A percentile compares a stretch with the other conserved stretches of the same genome.
Conservation (phyloP, 2,888 invertebrate genomes). For the Trichogramma evanescens region DNA sequence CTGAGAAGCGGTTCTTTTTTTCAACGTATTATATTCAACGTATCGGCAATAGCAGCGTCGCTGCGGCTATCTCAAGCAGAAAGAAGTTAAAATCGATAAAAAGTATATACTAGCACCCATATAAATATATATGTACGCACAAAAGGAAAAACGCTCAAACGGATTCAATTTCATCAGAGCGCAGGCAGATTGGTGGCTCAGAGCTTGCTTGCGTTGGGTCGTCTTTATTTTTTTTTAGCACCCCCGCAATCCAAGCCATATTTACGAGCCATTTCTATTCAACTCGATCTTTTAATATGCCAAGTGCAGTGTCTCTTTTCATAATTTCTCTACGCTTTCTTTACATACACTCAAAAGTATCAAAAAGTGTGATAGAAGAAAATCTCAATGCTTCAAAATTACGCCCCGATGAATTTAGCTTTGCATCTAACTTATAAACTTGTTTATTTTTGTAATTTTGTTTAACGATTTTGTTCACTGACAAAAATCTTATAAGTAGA, state of each 20-base stretch:
- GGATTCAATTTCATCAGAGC: constrained; percentile 25
- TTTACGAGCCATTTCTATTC: constrained; percentile 31
- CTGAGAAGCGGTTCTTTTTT: neutral
- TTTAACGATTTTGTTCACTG: too few relatives aligned
- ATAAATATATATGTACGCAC: too few relatives aligned
- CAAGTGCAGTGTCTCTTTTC: constrained; percentile 21
- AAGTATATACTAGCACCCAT: constrained; percentile 5
- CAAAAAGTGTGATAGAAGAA: too few relatives aligned
- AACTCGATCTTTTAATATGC: constrained; percentile 33
- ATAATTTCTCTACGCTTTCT: neutral
- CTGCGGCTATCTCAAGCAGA: constrained; percentile 16
- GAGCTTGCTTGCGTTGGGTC: neutral
- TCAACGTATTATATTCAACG: constrained; percentile 1
- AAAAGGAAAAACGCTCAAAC: constrained; percentile 19
- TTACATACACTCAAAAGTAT: neutral
- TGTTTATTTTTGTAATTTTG: too few relatives aligned
- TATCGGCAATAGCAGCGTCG: constrained; percentile 7
- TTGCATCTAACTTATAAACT: constrained; percentile 11
- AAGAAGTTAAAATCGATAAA: constrained; percentile 24
- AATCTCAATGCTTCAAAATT: too few relatives aligned
- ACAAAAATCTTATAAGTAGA: too few relatives aligned
- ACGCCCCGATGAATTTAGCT: too few relatives aligned
- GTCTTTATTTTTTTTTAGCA: neutral
- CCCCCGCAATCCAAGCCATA: constrained; percentile 21
- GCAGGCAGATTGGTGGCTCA: neutral